phyloP scores from a whole-genome alignment of 2,113 vertebrate genomes.

The Hypanus sabinus region DNA sequence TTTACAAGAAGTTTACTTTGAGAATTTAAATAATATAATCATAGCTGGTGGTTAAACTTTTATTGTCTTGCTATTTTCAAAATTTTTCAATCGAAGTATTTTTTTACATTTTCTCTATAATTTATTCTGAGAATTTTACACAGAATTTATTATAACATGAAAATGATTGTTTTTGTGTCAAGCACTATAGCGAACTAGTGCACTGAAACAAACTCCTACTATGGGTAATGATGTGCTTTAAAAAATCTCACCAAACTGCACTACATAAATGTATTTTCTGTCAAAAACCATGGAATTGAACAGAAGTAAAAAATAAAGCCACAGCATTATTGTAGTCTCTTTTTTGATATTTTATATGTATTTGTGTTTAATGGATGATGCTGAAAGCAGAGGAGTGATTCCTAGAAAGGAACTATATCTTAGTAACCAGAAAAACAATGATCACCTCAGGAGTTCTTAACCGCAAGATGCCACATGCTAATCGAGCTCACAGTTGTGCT shows the following conservation, averaged over 20 bases:
- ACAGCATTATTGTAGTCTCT: not conserved
- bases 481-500: not conserved
- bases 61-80: not conserved
- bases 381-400: not conserved
- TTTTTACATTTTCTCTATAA: not conserved
- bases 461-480: not conserved
- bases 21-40: not conserved
- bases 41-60: not conserved
- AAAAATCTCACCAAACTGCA: not conserved
- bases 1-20: not conserved
- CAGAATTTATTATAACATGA: not conserved
- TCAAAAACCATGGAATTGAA: not conserved
- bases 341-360: not conserved
- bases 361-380: not conserved
- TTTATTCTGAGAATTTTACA: not conserved
- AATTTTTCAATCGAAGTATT: not conserved
- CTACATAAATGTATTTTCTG: not conserved
- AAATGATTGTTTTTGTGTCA: constrained; percentile 2
- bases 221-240: not conserved
- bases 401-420: not conserved
- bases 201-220: not conserved
- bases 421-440: not conserved
- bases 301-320: not conserved
- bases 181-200: not conserved
- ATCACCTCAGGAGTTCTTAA: not conserved